Evolutionary conservation across 2,888 invertebrate species (phyloP), one percentile per base, ranked within the genome.

Genomic region (Baronia brevicornis): DNA sequence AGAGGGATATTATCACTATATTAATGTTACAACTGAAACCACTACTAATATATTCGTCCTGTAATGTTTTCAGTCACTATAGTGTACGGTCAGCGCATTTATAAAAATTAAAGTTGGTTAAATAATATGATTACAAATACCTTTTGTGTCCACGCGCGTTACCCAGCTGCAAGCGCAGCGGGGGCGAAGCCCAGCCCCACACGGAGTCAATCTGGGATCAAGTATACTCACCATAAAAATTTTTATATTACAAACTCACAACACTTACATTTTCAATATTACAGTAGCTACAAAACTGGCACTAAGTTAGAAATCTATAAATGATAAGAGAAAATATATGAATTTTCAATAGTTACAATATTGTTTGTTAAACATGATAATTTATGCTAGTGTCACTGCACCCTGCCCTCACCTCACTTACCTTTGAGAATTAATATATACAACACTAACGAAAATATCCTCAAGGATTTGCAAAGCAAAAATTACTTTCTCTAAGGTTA

Each of bases 181-280:
- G 91, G 89, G 92, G 94, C 87, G 94, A 93, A 89, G 93, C 93
- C 94, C 94, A 94, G 84, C 93, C 94, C 94, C 94, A 94, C 93
- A 93, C 93, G 84, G 93, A 91, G 90, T 94, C 94, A 93, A 94
- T 94, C 94, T 94, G 86, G 56, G 88, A 87, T 60, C 72, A 60
- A 57, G 29, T 21, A 30, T 48, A 55, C 48, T 51, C 52, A 46
- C 48, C 51, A 58, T 60, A 44, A 59, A 51, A 43, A 50, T 46
- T 32, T 15, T 27, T 8, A 34, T 37, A 31, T 32, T 39, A 35
- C 36, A 29, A 51, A 44, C 48, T 36, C 45, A 53, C 38, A 47
- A 39, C 43, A 49, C 38, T 41, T 10, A 33, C 28, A 22, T 32
- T 25, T 10, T 33, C 30, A 36, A 36, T 27, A 22, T 31, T 28